Conservation (phyloP, 2,113 vertebrate genomes). For the Mormyrus lacerda region DNA sequence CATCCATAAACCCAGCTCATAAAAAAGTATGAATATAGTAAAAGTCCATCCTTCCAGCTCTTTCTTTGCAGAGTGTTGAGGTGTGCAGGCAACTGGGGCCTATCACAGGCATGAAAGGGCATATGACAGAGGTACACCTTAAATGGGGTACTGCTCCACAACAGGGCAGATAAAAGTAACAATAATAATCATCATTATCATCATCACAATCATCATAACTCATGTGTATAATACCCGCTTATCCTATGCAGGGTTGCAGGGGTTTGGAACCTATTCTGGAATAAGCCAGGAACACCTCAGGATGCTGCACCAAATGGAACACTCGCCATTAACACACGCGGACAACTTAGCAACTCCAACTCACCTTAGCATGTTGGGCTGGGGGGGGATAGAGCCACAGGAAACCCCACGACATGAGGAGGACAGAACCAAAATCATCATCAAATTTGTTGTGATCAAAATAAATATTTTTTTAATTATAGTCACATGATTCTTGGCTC, state of each 20-base stretch:
- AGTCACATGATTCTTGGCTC: not conserved
- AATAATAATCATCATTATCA: not conserved
- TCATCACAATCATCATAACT: not conserved
- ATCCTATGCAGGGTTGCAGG: not conserved
- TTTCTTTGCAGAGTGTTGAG: not conserved
- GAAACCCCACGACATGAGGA: not conserved
- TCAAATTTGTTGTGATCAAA: not conserved
- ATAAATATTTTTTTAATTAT: not conserved
- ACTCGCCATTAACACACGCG: too few relatives aligned
- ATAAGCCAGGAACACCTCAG: not conserved
- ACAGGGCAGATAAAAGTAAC: not conserved
- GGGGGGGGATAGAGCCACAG: not conserved
- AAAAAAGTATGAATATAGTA: too few relatives aligned
- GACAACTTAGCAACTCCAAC: not conserved
- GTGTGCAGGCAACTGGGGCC: conserved; percentile 3
- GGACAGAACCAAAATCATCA: not conserved
- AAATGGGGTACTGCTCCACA: too few relatives aligned
- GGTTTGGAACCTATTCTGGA: not conserved
- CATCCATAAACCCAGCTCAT: not conserved
- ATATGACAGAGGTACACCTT: too few relatives aligned
- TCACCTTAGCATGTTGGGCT: not conserved
- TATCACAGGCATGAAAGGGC: not conserved
- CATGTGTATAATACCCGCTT: not conserved
- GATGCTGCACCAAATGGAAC: not conserved
- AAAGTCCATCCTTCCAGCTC: not conserved